Evolutionary conservation across 2,888 invertebrate species (phyloP).

Genomic region (Parnassius mnemosyne): DNA sequence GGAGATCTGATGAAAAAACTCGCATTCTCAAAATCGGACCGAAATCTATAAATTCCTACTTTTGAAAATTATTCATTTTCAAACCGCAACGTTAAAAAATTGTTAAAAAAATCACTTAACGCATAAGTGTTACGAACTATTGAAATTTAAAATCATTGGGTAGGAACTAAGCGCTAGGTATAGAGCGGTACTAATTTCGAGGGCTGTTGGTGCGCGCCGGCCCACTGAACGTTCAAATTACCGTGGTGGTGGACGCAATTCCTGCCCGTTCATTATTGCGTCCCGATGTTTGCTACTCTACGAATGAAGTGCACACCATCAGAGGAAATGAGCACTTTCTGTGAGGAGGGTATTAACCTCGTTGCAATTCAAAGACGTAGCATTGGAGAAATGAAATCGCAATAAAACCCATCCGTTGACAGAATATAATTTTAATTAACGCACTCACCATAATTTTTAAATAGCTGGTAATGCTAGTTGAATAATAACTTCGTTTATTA

Average conservation of each 20-base stretch:
- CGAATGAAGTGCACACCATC: slow-evolving; percentile 53
- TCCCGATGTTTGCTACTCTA: slow-evolving; percentile 58
- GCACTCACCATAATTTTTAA: too few species aligned
- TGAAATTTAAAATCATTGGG: neutral
- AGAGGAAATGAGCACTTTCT: slow-evolving; percentile 63
- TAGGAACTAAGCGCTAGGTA: slow-evolving; percentile 24
- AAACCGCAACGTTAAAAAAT: neutral
- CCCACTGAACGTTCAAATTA: slow-evolving; percentile 72
- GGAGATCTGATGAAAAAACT: too few species aligned
- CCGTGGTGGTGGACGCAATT: slow-evolving; percentile 57
- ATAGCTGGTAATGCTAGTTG: too few species aligned
- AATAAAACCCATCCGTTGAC: slow-evolving; percentile 15
- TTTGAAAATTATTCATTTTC: too few species aligned
- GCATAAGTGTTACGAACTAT: neutral
- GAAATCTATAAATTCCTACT: too few species aligned
- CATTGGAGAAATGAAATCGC: slow-evolving; percentile 10
- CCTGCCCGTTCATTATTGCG: slow-evolving; percentile 58
- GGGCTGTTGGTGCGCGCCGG: slow-evolving; percentile 64
- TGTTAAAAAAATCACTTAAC: neutral
- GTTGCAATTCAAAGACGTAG: slow-evolving; percentile 32
- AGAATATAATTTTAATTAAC: neutral
- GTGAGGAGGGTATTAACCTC: slow-evolving; percentile 49
- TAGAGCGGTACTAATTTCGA: slow-evolving; percentile 59
- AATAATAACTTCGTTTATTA: too few species aligned
- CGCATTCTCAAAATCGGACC: too few species aligned